Conservation (phyloP, 2,888 invertebrate genomes). For the Torymus texanus region DNA sequence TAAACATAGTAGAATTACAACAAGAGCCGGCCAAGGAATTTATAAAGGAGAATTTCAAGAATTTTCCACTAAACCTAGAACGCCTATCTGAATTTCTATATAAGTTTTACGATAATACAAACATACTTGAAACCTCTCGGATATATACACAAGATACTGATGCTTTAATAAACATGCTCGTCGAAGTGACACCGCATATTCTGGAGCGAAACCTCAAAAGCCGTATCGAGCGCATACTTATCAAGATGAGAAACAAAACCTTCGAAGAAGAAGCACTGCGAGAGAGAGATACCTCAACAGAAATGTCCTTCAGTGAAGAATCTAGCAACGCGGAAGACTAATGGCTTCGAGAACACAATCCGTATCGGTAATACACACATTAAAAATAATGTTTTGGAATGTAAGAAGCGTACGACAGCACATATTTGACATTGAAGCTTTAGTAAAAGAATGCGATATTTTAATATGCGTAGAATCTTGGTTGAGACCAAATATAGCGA, state of each 20-base stretch:
- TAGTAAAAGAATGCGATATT: constrained; percentile 7
- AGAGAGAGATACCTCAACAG: no score
- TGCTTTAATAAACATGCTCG: no score
- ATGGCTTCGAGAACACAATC: background rate
- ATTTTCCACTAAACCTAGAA: background rate
- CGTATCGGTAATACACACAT: background rate
- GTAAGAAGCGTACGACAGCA: constrained; percentile 6
- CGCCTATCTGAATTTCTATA: background rate
- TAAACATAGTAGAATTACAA: no score
- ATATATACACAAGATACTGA: background rate
- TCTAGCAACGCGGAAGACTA: background rate
- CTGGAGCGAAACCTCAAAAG: no score
- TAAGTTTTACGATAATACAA: background rate
- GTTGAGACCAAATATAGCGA: background rate
- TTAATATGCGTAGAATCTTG: background rate
- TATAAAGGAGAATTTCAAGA: no score
- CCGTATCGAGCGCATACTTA: no score
- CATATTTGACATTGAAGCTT: background rate
- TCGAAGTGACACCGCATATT: no score
- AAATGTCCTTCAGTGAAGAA: background rate
- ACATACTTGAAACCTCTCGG: background rate
- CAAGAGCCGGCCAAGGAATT: no score
- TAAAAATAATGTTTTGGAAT: constrained; percentile 32
- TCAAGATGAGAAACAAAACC: no score
- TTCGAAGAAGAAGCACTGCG: no score